Conservation (phyloP, 2,113 vertebrate genomes). For the Epinephelus moara region DNA sequence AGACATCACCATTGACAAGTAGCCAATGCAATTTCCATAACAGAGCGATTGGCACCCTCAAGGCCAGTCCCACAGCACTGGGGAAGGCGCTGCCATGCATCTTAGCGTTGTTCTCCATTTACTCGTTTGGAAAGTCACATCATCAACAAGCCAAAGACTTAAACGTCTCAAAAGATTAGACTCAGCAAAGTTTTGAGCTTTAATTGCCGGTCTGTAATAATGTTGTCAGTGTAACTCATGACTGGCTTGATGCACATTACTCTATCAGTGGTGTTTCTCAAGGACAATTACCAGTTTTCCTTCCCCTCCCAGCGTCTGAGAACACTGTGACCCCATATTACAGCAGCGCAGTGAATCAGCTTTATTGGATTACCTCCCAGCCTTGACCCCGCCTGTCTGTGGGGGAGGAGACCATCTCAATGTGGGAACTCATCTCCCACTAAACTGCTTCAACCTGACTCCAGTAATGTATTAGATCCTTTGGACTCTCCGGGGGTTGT, state of each 20-base stretch:
- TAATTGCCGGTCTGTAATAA: constrained; percentile 49
- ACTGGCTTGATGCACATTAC: constrained; percentile 36
- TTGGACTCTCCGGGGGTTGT: constrained; percentile 37
- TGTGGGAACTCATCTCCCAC: constrained; percentile 66
- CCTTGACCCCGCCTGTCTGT: constrained; percentile 64
- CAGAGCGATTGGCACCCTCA: constrained; percentile 65
- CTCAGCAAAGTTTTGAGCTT: constrained; percentile 59
- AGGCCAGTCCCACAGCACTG: constrained; percentile 46
- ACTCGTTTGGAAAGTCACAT: constrained; percentile 61
- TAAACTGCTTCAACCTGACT: constrained; percentile 46
- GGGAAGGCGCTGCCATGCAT: constrained; percentile 48
- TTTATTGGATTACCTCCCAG: constrained; percentile 77
- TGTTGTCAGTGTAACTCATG: constrained; percentile 52
- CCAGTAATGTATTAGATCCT: constrained; percentile 53
- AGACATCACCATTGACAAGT: constrained; percentile 69
- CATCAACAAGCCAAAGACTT: constrained; percentile 51
- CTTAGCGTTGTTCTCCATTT: constrained; percentile 48
- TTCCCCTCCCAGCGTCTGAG: constrained; percentile 38
- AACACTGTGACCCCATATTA: constrained; percentile 63
- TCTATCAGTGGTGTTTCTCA: constrained; percentile 60
- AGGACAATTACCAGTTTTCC: constrained; percentile 72
- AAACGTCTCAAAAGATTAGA: constrained; percentile 46
- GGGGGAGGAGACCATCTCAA: constrained; percentile 50
- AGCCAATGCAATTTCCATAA: constrained; percentile 78
- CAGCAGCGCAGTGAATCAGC: constrained; percentile 74